These are phyloP conservation scores for Steinernema carpocapsae DNA, from an alignment of 2,888 invertebrate genomes.

Conservation along the genomic window DNA sequence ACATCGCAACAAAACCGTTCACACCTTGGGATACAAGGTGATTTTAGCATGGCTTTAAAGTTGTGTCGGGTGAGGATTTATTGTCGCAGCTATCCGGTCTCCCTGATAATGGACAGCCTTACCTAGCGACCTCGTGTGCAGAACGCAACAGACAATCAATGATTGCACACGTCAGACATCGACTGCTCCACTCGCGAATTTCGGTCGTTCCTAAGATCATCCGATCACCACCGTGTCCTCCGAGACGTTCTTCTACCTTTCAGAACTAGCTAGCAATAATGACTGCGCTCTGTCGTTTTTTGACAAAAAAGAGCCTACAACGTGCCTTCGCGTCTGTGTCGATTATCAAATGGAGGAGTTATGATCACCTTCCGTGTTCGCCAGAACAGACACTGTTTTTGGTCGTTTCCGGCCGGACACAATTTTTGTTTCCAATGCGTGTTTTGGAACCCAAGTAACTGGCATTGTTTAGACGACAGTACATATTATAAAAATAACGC, in stretches of 20 bases:
- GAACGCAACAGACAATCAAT: constrained; percentile 4
- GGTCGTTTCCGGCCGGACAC: too few species aligned
- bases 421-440: too few species aligned
- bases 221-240: too few species aligned
- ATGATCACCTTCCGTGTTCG: too few species aligned
- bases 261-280: not conserved
- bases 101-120: not conserved
- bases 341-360: too few species aligned
- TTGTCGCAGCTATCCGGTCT: not conserved
- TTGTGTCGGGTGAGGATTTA: not conserved
- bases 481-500: too few species aligned
- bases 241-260: too few species aligned
- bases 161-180: constrained; percentile 7
- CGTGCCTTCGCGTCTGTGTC: not conserved
- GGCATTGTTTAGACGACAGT: too few species aligned
- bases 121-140: not conserved
- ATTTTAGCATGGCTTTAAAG: not conserved
- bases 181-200: constrained; percentile 13
- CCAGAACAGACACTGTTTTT: too few species aligned
- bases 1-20: not conserved
- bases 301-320: not conserved
- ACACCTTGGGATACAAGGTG: not conserved
- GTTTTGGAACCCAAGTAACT: too few species aligned
- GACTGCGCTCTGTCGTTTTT: not conserved
- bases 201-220: not conserved